Percentiles rank a stretch among this genome's conserved stretches.
Evolutionary conservation across 2,888 invertebrate genomes (phyloP).

Genomic region (Xestia sexstrigata): DNA sequence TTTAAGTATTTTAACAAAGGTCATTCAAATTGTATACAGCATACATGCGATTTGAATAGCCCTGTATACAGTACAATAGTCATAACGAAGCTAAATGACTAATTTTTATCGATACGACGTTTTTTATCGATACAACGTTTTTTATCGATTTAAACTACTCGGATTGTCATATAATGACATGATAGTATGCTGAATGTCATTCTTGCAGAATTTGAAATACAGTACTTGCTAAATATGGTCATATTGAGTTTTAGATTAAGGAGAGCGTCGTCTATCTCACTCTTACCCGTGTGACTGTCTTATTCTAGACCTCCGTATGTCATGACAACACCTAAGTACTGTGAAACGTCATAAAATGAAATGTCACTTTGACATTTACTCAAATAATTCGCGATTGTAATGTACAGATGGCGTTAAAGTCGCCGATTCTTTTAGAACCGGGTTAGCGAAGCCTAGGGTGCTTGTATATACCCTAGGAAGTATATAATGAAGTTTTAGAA

Average conservation of each 20-base stretch:
- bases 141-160: constrained; percentile 10
- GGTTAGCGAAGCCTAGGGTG: not conserved
- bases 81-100: constrained; percentile 33
- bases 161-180: constrained; percentile 37
- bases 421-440: not conserved
- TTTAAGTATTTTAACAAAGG: constrained; percentile 9
- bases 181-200: constrained; percentile 41
- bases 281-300: not conserved
- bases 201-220: not conserved
- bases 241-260: not conserved
- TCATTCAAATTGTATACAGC: constrained; percentile 26
- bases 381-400: not conserved
- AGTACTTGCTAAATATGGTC: not conserved
- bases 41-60: constrained; percentile 41
- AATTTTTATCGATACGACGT: constrained; percentile 2
- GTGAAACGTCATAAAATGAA: not conserved
- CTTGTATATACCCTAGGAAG: not conserved
- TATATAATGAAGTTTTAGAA: not conserved
- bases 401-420: constrained; percentile 16
- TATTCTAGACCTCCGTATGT: not conserved
- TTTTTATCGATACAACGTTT: not conserved
- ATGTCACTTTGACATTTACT: constrained; percentile 2
- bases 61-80: constrained; percentile 57
- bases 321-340: not conserved
- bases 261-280: not conserved